Evolutionary conservation across 2,797 vertebrate genomes (phyloP), one percentile per base, ranked within the genome.

Genomic region (Gallinago solitaria): DNA sequence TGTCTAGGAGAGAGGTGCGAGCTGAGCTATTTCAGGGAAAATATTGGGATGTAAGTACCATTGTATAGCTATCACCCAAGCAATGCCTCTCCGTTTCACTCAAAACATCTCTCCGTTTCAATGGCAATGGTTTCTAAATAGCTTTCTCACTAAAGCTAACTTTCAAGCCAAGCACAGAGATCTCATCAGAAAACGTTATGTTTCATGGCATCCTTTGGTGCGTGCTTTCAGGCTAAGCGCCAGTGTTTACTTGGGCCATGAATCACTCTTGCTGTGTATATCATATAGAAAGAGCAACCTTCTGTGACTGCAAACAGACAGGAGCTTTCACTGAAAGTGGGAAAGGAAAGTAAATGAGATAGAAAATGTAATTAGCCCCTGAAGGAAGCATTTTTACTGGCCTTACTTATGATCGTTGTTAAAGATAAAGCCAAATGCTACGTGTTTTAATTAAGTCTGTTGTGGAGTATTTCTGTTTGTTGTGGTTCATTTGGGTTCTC

Each of bases 401-500:
- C 30, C 56, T 88, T 83, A 67, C 30, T 83, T 83, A 51, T 11
- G 51, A 61, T 4, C 54, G 35, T 30, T 83, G 8, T 75, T 71
- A 65, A 80, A 95, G 51, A 8, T 65, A n/a, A 68, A 94, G 28
- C 2, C 50, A 88, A 90, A 79, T 56, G 53, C 17, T 45, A 28
- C 30, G 9, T 35, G 6, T 83, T 92, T 83, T 74, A 61, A 89
- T 85, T 51, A 85, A 87, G 37, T 48, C 37, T 95, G 35, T 76
- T 82, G 24, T 63, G 27, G 63, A 63, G 8, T 48, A 73, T 17
- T 54, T 95, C 51, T 48, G 5, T 81, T 94, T 6, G 0, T 28
- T 69, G 77, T 92, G 95, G 79, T 83, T 96, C 35, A 93, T 81
- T 63, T 79, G 11, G 3, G 10, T 69, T 94, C 16, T 97, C 20